Percentiles rank a stretch among this genome's conserved stretches.
phyloP scores from a whole-genome alignment of 2,888 invertebrate species.

The Xestia xanthographa region DNA sequence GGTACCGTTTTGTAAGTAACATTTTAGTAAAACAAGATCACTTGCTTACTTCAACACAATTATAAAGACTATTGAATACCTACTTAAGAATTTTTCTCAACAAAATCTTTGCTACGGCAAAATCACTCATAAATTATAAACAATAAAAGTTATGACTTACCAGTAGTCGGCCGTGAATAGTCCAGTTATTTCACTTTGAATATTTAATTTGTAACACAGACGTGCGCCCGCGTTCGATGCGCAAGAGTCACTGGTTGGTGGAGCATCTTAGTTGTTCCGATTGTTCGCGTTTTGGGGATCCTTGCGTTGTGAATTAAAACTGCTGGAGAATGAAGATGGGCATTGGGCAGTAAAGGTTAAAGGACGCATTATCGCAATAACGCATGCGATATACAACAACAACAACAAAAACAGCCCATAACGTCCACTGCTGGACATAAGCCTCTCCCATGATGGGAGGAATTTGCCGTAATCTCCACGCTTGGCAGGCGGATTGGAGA shows the following conservation, averaged over 20 bases:
- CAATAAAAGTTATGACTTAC: conserved; percentile 32
- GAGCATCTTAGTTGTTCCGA: conserved; percentile 21
- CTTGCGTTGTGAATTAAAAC: conserved; percentile 30
- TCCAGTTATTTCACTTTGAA: conserved; percentile 40
- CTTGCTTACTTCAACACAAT: background rate
- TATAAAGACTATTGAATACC: background rate
- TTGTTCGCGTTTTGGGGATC: conserved; percentile 43
- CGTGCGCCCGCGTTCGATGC: conserved; percentile 36
- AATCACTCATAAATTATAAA: background rate
- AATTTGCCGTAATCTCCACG: too few relatives aligned
- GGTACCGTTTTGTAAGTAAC: conserved; percentile 27
- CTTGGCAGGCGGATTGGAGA: too few relatives aligned
- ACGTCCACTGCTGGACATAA: too few relatives aligned
- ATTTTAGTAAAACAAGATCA: conserved; percentile 6
- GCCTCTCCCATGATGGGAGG: too few relatives aligned
- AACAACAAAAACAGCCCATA: too few relatives aligned
- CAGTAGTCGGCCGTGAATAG: background rate
- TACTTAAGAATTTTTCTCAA: background rate
- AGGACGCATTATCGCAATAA: too few relatives aligned
- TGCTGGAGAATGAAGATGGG: background rate
- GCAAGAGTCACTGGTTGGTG: conserved; percentile 46
- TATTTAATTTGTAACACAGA: background rate
- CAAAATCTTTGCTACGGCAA: background rate
- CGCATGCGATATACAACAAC: too few relatives aligned
- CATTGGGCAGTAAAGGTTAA: background rate